These are phyloP conservation scores for Hozukius guyotensis DNA, from an alignment of 2,797 vertebrate species.

Conservation along the genomic window DNA sequence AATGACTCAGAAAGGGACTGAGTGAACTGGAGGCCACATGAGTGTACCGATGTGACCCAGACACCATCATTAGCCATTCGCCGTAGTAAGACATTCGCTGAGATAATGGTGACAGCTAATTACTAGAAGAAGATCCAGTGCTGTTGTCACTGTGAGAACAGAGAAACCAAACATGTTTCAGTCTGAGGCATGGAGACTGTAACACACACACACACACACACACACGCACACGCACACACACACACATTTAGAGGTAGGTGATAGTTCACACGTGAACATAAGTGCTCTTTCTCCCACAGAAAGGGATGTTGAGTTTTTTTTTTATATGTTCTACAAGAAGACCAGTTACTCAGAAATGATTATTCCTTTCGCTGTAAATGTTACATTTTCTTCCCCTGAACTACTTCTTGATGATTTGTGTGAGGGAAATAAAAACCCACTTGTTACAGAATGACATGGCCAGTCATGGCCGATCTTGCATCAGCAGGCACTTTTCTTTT, in stretches of 20 bases:
- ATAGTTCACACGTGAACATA: conserved; percentile 43
- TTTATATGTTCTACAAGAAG: background rate
- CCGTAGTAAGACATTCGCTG: conserved; percentile 25
- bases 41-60: conserved; percentile 46
- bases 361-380: conserved; percentile 6
- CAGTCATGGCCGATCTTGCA: conserved; percentile 24
- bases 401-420: conserved; percentile 16
- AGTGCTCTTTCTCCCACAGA: conserved; percentile 18
- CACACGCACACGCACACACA: background rate
- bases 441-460: conserved; percentile 28
- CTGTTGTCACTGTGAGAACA: conserved; percentile 64
- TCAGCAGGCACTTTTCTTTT: conserved; percentile 20
- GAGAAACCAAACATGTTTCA: conserved; percentile 63
- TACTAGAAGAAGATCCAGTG: conserved; percentile 51
- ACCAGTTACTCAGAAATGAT: background rate
- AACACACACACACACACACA: conserved; percentile 31
- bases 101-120: conserved; percentile 43
- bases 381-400: background rate
- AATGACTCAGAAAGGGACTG: conserved; percentile 66
- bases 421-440: conserved; percentile 37
- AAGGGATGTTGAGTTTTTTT: background rate
- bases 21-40: conserved; percentile 55
- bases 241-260: conserved; percentile 16
- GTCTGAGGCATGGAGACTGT: conserved; percentile 54
- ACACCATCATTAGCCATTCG: conserved; percentile 20